phyloP scores from a whole-genome alignment of 2,888 invertebrate species.

The Matsumyia berberina region DNA sequence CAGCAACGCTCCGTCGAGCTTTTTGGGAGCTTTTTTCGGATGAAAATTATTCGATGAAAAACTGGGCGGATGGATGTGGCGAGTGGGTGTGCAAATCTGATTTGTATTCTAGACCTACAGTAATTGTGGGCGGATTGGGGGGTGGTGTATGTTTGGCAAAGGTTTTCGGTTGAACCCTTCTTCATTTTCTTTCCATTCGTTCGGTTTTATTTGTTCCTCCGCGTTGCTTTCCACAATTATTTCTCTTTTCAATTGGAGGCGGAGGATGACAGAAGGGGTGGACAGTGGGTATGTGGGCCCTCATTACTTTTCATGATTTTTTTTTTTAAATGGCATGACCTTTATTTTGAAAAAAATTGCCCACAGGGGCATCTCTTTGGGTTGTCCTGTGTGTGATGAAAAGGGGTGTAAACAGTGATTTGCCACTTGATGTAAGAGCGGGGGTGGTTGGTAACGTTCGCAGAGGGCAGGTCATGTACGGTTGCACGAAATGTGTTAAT shows the following conservation, averaged over 20 bases:
- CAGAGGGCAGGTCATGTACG: slow-evolving; percentile 65
- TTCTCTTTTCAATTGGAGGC: slow-evolving; percentile 25
- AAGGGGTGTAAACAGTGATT: slow-evolving; percentile 53
- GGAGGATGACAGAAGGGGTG: neutral
- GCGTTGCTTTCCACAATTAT: slow-evolving; percentile 41
- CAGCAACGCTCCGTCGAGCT: slow-evolving; percentile 33
- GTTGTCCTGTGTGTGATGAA: slow-evolving; percentile 20
- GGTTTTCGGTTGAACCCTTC: slow-evolving; percentile 57
- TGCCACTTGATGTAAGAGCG: slow-evolving; percentile 43
- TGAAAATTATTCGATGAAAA: slow-evolving; percentile 58
- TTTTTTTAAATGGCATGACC: slow-evolving; percentile 44
- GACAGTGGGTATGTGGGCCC: slow-evolving; percentile 1
- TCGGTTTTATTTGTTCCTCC: slow-evolving; percentile 32
- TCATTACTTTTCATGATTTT: slow-evolving; percentile 46
- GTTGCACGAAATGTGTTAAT: slow-evolving; percentile 43
- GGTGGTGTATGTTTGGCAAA: slow-evolving; percentile 61
- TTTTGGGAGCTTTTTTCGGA: slow-evolving; percentile 12
- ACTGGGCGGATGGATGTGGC: slow-evolving; percentile 25
- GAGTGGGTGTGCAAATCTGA: slow-evolving; percentile 65
- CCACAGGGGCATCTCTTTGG: neutral
- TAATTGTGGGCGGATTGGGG: slow-evolving; percentile 71
- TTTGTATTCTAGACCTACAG: slow-evolving; percentile 76
- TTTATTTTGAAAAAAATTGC: slow-evolving; percentile 54
- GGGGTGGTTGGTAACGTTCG: slow-evolving; percentile 13
- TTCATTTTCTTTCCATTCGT: slow-evolving; percentile 16